Conservation (phyloP, 2,113 vertebrate species). For the Poeciliopsis retropinna region DNA sequence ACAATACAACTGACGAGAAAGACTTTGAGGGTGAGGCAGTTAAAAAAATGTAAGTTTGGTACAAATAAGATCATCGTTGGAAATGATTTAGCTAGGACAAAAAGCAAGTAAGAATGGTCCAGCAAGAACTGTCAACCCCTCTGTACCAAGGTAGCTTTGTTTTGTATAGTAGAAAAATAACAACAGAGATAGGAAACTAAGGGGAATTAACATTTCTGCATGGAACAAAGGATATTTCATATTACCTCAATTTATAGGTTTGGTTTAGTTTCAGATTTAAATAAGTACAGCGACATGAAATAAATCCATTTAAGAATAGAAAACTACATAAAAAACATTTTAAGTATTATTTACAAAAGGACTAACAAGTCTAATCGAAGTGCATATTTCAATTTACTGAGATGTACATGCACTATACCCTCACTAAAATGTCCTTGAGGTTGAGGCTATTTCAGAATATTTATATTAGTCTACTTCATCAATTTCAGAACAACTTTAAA, state of each 20-base stretch:
- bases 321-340: no score
- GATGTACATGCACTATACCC: no score
- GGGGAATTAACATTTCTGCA: constrained; percentile 1
- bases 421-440: no score
- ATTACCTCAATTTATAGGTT: constrained; percentile 8
- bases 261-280: not conserved
- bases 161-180: not conserved
- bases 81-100: constrained; percentile 22
- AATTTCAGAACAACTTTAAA: no score
- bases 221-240: not conserved
- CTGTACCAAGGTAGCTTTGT: not conserved
- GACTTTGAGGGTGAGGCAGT: constrained; percentile 28
- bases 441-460: no score
- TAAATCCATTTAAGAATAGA: no score
- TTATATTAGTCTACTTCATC: no score
- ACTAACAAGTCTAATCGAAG: no score
- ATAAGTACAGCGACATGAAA: not conserved
- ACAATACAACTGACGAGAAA: not conserved
- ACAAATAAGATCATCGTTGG: not conserved
- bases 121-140: constrained; percentile 11
- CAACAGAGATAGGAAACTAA: not conserved
- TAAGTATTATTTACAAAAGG: no score
- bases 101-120: constrained; percentile 14
- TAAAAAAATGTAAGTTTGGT: constrained; percentile 21
- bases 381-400: no score